Percentiles rank a stretch among this genome's conserved stretches.
phyloP scores from a whole-genome alignment of 2,113 vertebrate genomes.

The Donacobius atricapilla region DNA sequence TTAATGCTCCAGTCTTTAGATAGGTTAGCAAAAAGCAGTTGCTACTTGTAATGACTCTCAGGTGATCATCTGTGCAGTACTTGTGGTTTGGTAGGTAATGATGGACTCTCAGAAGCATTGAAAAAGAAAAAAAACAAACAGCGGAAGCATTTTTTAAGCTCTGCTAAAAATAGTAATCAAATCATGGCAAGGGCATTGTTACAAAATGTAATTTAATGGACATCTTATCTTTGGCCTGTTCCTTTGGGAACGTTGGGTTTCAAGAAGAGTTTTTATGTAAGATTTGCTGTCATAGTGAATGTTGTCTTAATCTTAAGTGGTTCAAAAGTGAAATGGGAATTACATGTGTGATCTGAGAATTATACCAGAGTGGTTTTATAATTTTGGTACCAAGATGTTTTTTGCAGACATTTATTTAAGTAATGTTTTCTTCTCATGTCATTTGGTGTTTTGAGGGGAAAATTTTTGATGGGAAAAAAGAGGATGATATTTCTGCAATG shows the following conservation, averaged over 20 bases:
- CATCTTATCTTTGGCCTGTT: not conserved
- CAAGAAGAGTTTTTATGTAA: slow-evolving; percentile 31
- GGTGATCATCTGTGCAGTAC: not conserved
- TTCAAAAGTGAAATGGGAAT: slow-evolving; percentile 13
- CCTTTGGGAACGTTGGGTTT: slow-evolving; percentile 26
- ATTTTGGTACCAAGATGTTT: slow-evolving; percentile 11
- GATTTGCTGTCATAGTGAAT: slow-evolving; percentile 1
- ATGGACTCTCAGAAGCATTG: not conserved
- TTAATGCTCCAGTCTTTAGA: not conserved
- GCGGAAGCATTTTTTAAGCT: not conserved
- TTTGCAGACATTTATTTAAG: slow-evolving; percentile 16
- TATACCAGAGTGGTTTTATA: slow-evolving; percentile 5
- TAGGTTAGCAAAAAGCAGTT: not conserved
- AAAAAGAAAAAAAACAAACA: not conserved
- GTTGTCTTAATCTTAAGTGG: not conserved
- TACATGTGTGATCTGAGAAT: slow-evolving; percentile 19
- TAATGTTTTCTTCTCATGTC: slow-evolving; percentile 30
- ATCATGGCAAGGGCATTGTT: not conserved
- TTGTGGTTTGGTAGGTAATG: not conserved
- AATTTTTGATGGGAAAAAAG: not conserved
- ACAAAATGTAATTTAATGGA: slow-evolving; percentile 10
- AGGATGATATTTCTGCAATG: not conserved
- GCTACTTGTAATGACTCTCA: not conserved
- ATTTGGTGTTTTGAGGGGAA: not conserved
- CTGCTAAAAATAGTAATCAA: not conserved